Percentiles rank a stretch among this genome's conserved stretches.
These are phyloP conservation scores for Enteromius trimaculatus DNA, from an alignment of 2,797 vertebrate genomes.

Conservation along the genomic window DNA sequence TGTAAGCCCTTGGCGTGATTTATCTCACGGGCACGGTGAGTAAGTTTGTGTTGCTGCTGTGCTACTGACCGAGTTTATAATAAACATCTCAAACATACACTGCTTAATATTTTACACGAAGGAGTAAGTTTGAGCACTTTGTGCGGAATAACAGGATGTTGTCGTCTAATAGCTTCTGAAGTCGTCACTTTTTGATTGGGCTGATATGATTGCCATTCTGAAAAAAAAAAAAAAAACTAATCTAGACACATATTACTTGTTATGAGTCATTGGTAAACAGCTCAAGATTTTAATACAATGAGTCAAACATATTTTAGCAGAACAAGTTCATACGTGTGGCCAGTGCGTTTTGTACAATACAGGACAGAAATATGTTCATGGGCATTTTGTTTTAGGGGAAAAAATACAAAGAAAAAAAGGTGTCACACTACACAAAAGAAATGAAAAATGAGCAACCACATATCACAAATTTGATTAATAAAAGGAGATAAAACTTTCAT, in stretches of 20 bases:
- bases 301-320: constrained; percentile 3
- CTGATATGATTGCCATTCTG: neutral
- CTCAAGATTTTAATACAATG: neutral
- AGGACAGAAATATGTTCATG: neutral
- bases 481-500: neutral
- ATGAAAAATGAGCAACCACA: neutral
- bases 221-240: neutral
- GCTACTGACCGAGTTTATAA: constrained; percentile 31
- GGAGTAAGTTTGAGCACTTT: constrained; percentile 10
- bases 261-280: neutral
- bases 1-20: constrained; percentile 40
- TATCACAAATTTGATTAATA: neutral
- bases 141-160: neutral
- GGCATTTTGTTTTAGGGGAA: neutral
- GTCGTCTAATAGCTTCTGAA: neutral
- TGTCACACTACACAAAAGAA: neutral
- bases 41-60: constrained; percentile 21
- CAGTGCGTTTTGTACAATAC: neutral
- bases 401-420: neutral
- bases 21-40: constrained; percentile 15
- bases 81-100: constrained; percentile 1
- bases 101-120: constrained; percentile 29
- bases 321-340: neutral
- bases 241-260: neutral
- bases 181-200: neutral